Conservation (phyloP, 1,140 invertebrate species). For the Drosophila chauvacae region DNA sequence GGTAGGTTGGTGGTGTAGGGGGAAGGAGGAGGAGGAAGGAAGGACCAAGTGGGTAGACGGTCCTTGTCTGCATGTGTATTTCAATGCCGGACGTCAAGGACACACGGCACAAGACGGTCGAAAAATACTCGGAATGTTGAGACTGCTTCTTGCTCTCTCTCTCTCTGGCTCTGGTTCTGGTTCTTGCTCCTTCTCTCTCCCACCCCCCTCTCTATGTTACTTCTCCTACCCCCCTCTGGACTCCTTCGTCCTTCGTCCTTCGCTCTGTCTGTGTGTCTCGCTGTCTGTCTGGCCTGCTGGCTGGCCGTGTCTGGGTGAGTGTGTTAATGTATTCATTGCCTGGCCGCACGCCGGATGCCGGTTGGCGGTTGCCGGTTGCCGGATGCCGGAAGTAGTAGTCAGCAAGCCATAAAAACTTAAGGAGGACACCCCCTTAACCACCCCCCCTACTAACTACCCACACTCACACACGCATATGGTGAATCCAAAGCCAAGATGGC, state of each 20-base stretch:
- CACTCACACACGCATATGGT: slow-evolving; percentile 11
- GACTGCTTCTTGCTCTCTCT: background rate
- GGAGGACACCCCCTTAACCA: slow-evolving; percentile 35
- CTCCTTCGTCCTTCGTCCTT: background rate
- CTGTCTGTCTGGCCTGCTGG: slow-evolving; percentile 13
- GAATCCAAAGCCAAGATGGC: slow-evolving; percentile 12
- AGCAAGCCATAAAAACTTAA: slow-evolving; percentile 83
- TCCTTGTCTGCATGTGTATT: slow-evolving; percentile 47
- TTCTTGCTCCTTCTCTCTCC: too few species aligned
- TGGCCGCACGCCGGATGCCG: slow-evolving; percentile 30
- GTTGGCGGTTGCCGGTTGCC: slow-evolving; percentile 27
- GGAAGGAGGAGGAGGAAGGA: background rate
- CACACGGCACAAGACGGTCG: slow-evolving; percentile 45
- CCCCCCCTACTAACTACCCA: background rate
- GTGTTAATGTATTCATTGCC: slow-evolving; percentile 80
- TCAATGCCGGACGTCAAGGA: slow-evolving; percentile 62
- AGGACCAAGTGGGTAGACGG: slow-evolving; percentile 3
- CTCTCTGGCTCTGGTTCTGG: background rate
- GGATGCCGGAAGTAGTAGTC: slow-evolving; percentile 79
- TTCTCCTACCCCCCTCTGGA: background rate
- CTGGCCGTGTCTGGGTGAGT: slow-evolving; percentile 55
- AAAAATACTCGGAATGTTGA: slow-evolving; percentile 15
- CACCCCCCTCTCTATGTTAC: background rate
- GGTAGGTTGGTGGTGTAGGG: background rate
- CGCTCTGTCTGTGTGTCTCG: background rate